A percentile compares a stretch with the other conserved stretches of the same genome.
phyloP scores from a whole-genome alignment of 2,888 invertebrate species.

The Eumacrocentrus americanus region DNA sequence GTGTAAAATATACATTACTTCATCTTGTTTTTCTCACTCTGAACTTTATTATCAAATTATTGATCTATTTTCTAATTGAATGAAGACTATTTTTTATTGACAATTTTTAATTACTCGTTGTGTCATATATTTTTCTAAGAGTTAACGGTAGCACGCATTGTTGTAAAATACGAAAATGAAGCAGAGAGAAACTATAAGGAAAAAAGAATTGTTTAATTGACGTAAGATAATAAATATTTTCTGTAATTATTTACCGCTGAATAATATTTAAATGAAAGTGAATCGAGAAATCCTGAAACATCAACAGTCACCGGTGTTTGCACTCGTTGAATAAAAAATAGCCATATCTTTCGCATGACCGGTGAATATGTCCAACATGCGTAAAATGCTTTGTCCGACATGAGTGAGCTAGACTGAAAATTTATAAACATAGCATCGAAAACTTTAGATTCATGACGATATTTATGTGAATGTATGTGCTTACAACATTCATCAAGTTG shows the following conservation, averaged over 20 bases:
- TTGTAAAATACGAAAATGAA: conserved; percentile 35
- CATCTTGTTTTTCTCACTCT: too few species aligned
- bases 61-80: too few species aligned
- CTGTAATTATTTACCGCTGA: conserved; percentile 22
- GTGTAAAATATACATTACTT: too few species aligned
- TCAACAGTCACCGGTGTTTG: conserved; percentile 34
- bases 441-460: not conserved
- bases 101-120: too few species aligned
- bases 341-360: conserved; percentile 14
- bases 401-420: not conserved
- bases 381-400: conserved; percentile 2
- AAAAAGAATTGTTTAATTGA: not conserved
- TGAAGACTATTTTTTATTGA: too few species aligned
- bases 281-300: conserved; percentile 34
- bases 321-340: conserved; percentile 22
- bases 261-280: conserved; percentile 37
- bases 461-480: not conserved
- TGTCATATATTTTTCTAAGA: too few species aligned
- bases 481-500: conserved; percentile 34
- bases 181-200: conserved; percentile 28
- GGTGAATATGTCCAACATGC: conserved; percentile 16
- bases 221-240: not conserved
- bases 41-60: too few species aligned
- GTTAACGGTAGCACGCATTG: conserved; percentile 34
- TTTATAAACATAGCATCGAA: not conserved